phyloP scores from a whole-genome alignment of 1,140 invertebrate genomes.

The Calephelis nemesis region DNA sequence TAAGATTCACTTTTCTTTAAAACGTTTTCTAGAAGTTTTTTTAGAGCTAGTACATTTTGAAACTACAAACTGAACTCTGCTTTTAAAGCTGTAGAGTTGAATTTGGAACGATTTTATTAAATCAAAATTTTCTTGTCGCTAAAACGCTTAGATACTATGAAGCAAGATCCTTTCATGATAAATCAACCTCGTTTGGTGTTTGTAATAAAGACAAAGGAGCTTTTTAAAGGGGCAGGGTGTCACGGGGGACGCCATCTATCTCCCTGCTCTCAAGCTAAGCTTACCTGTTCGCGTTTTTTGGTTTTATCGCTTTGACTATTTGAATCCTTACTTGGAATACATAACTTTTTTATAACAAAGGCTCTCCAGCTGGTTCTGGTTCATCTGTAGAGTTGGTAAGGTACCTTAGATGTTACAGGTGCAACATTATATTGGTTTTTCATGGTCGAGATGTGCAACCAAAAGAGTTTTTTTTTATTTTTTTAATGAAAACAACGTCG shows the following conservation, averaged over 20 bases:
- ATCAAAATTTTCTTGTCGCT: not conserved
- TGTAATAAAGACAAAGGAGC: conserved; percentile 10
- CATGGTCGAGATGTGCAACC: no score
- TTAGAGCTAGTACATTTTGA: not conserved
- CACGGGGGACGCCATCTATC: not conserved
- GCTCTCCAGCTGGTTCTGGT: no score
- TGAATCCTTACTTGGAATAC: no score
- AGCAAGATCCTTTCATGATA: conserved; percentile 8
- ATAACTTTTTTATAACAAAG: no score
- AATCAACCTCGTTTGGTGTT: conserved; percentile 15
- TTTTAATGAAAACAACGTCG: no score
- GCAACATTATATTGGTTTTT: no score
- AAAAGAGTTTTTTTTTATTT: no score
- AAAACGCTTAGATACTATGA: conserved; percentile 2
- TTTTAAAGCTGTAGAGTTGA: not conserved
- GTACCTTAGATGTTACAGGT: no score
- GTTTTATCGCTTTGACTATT: no score
- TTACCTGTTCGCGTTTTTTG: not conserved
- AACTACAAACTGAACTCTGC: not conserved
- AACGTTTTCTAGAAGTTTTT: not conserved
- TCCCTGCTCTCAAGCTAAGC: not conserved
- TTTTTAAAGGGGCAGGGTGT: conserved; percentile 5
- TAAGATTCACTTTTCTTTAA: not conserved
- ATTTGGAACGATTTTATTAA: not conserved
- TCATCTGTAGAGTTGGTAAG: no score